Evolutionary conservation across 2,113 vertebrate genomes (phyloP), one percentile per base, ranked within the genome.

Genomic region (Thryonomys swinderianus): DNA sequence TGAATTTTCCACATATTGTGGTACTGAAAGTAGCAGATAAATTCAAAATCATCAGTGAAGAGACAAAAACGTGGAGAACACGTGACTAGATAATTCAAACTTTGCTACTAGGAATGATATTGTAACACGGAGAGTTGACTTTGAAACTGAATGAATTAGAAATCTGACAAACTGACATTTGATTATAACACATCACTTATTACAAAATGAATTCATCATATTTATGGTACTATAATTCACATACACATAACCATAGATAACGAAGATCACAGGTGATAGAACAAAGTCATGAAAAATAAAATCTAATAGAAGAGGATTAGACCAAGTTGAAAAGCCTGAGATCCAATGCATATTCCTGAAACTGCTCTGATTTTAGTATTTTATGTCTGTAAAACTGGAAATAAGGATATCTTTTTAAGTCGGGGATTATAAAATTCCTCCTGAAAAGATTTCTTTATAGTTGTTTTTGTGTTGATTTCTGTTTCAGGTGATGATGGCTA

Each of bases 141-240:
- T 18, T 21, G 81, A 40, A 45, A 30, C 27, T 62, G 32, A 32
- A 55, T 32, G 6, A 34, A 62, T 62, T 73, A 17, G 32, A 66
- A 3, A 89, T 93, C 62, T 62, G 18, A 51, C 82, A 93, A 51
- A 53, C 57, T 81, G 55, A 85, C 16, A 88, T 85, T 90, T 90
- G n/a, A 61, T 59, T 88, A 30, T 21, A 87, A 11, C 2, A 45
- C 62, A 30, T 5, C 69, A 18, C 37, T 7, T 18, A 74, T 64
- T 81, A 0, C 2, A 88, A 88, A 48, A 37, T 64, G 79, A 90
- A 86, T 45, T 40, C 17, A 42, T 66, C 18, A 45, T 45, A 40
- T 37, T 67, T 80, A 14, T 51, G 51, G 45, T 17, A 40, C 0
- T 40, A 30, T 73, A 82, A 51, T 93, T 95, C 53, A 17, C 10